These are phyloP conservation scores for Heteromyza rotundicornis DNA, from an alignment of 2,888 invertebrate species.

Conservation along the genomic window DNA sequence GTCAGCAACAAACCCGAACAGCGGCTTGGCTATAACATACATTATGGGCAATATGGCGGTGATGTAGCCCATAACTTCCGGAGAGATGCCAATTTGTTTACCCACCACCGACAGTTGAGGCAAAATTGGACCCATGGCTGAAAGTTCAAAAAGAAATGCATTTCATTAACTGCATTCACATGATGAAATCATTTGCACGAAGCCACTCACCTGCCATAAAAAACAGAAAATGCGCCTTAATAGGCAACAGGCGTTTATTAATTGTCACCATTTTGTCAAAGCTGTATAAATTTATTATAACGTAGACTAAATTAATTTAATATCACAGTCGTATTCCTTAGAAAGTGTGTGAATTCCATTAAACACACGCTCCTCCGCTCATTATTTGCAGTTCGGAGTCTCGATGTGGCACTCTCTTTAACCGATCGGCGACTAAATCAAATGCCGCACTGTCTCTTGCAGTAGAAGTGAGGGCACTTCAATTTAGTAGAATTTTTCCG, in stretches of 20 bases:
- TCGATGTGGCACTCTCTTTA: neutral
- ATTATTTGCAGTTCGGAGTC: neutral
- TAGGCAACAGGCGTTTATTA: slow-evolving; percentile 74
- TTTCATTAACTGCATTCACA: neutral
- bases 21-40: slow-evolving; percentile 78
- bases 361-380: neutral
- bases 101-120: slow-evolving; percentile 81
- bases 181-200: too few species aligned
- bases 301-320: neutral
- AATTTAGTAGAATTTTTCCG: neutral
- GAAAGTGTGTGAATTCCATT: neutral
- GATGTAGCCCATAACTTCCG: slow-evolving; percentile 78
- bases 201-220: slow-evolving; percentile 84
- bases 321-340: slow-evolving; percentile 6
- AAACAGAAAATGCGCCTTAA: slow-evolving; percentile 87
- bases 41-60: slow-evolving; percentile 77
- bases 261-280: slow-evolving; percentile 66
- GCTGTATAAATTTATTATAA: slow-evolving; percentile 2
- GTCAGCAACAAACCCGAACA: slow-evolving; percentile 78
- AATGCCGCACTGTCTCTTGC: neutral
- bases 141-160: slow-evolving; percentile 43
- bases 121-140: slow-evolving; percentile 81
- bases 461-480: neutral
- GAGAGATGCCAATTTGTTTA: slow-evolving; percentile 77
- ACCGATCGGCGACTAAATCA: neutral